Evolutionary conservation across 2,888 invertebrate genomes (phyloP), one percentile per base, ranked within the genome.

Genomic region (Aphrophora alni): DNA sequence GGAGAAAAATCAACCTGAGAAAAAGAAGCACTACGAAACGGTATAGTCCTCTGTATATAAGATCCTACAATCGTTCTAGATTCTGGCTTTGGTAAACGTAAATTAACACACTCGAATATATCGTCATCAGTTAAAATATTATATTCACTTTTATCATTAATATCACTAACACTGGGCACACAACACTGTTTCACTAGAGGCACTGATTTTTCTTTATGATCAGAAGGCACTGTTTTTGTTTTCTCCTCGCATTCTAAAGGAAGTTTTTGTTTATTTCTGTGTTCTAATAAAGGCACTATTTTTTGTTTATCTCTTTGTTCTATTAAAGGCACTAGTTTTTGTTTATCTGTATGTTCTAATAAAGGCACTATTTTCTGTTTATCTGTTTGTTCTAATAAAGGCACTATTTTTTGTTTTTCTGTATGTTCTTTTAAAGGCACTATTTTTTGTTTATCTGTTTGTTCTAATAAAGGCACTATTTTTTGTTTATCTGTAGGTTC

Each of bases 1-100:
- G 92, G 90, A 12, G 90, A 90, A 86, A 93, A 94, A 87, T 96
- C 96, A 82, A 95, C 95, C 88, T 96, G 95, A 0, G 96, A 95
- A 87, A 97, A 96, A 8, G 96, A 96, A 7, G 95, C 95, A 86
- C 95, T 95, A 59, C 96, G 92, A 87, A 93, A 94, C 0, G 95
- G 95, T 85, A 93, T 92, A 82, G 92, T 91, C 86, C 92, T 91
- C 86, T 92, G 92, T 21, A 91, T 90, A 86, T 92, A 92, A 0
- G 92, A 91, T 33, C 92, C 92, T 73, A 92, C 89, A 28, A 92
- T 90, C 1, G 91, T 90, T 81, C 92, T 90, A 4, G 92, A 90
- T 85, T 93, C 92, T 75, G 92, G 90, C 84, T 91, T 91, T 44
- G 90, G 88, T 71, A 92, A 88, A 68, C 90, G 89, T 82, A 90